Evolutionary conservation across 2,113 vertebrate species (phyloP).

Genomic region (Alaudala cheleensis): DNA sequence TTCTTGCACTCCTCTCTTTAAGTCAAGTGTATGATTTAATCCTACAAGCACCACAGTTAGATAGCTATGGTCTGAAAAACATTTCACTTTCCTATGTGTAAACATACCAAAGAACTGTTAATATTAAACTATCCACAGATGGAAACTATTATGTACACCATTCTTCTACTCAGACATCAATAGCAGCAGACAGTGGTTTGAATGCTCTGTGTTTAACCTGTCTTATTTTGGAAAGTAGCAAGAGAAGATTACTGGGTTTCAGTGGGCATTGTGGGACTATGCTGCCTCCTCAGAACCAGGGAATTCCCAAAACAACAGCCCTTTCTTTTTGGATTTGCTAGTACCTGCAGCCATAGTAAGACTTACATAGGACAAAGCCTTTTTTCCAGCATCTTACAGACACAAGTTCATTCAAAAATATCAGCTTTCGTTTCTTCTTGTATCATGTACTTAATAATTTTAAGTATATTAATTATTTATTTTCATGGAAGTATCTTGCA

Average conservation of each 20-base stretch:
- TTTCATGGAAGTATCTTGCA: neutral
- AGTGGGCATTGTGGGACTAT: neutral
- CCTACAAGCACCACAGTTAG: neutral
- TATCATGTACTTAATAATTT: neutral
- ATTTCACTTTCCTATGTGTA: slow-evolving; percentile 34
- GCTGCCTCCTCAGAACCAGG: neutral
- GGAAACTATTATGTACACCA: slow-evolving; percentile 4
- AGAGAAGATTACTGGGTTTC: neutral
- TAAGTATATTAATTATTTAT: neutral
- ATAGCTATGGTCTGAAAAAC: slow-evolving; percentile 52
- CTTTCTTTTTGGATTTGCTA: neutral
- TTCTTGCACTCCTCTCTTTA: slow-evolving; percentile 25
- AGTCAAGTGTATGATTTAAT: slow-evolving; percentile 47
- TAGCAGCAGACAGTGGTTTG: neutral
- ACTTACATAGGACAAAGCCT: neutral
- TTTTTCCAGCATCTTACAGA: neutral
- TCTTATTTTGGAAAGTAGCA: slow-evolving; percentile 21
- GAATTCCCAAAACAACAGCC: slow-evolving; percentile 6
- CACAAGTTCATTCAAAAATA: neutral
- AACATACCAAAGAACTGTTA: slow-evolving; percentile 35
- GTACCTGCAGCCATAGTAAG: neutral
- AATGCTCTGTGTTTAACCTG: slow-evolving; percentile 12
- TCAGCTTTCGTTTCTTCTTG: neutral
- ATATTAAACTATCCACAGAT: slow-evolving; percentile 29
- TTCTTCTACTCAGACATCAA: neutral